Conservation (phyloP, 2,113 vertebrate species). For the Pogonocichla stellata region DNA sequence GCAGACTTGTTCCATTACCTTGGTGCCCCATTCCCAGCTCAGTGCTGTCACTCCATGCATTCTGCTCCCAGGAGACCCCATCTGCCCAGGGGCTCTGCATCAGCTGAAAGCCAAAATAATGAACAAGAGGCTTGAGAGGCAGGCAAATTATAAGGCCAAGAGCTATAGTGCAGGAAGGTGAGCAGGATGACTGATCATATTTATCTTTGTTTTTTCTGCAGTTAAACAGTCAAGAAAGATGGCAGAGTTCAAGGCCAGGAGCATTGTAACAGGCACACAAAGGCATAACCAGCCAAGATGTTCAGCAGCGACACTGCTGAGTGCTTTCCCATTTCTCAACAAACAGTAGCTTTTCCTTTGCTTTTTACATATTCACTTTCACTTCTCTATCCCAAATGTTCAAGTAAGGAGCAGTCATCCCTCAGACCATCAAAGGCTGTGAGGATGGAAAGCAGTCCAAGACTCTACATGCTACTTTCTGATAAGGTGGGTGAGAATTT, state of each 20-base stretch:
- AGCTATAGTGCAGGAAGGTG: not conserved
- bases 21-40: fast-evolving
- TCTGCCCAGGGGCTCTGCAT: not conserved
- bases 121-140: not conserved
- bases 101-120: not conserved
- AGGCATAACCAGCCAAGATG: not conserved
- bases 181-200: not conserved
- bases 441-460: not conserved
- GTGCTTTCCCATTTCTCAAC: not conserved
- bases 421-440: not conserved
- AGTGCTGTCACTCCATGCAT: fast-evolving
- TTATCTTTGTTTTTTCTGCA: not conserved
- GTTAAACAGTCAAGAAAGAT: not conserved
- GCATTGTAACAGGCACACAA: not conserved
- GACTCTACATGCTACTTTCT: not conserved
- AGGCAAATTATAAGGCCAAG: not conserved
- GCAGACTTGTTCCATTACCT: not conserved
- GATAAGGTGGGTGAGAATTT: not conserved
- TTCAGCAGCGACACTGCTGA: fast-evolving
- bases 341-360: not conserved
- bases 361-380: not conserved
- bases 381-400: not conserved
- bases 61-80: not conserved
- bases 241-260: not conserved
- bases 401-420: not conserved